A percentile compares a stretch with the other conserved stretches of the same genome.
phyloP scores from a whole-genome alignment of 2,113 vertebrate species.

The Charina bottae region DNA sequence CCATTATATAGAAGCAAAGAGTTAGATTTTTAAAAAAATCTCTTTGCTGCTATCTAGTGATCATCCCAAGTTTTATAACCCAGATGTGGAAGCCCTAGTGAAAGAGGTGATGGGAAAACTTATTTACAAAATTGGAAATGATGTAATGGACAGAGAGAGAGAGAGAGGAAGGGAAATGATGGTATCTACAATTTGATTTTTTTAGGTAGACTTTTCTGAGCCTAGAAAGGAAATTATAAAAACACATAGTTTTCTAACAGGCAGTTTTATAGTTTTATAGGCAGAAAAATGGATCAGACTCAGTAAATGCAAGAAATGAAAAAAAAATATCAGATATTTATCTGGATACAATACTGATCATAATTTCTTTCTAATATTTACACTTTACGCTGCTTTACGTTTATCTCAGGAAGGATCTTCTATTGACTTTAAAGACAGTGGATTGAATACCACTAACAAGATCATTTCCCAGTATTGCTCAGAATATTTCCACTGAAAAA shows the following conservation, averaged over 20 bases:
- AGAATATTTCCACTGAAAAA: not conserved
- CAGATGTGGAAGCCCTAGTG: not conserved
- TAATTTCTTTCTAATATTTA: not conserved
- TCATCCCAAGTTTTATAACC: not conserved
- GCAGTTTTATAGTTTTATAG: slow-evolving; percentile 33
- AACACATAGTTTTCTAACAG: not conserved
- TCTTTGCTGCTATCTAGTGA: not conserved
- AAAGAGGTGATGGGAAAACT: not conserved
- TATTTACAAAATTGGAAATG: not conserved
- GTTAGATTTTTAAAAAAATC: not conserved
- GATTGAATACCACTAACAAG: not conserved
- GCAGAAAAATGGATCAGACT: slow-evolving; percentile 61
- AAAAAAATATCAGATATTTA: slow-evolving; percentile 13
- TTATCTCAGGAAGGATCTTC: slow-evolving; percentile 47
- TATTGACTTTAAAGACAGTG: slow-evolving; percentile 41
- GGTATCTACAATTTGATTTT: slow-evolving; percentile 63
- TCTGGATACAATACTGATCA: not conserved
- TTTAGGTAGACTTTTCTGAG: slow-evolving; percentile 68
- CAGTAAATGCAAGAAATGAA: slow-evolving; percentile 46
- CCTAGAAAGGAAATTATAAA: slow-evolving; percentile 47
- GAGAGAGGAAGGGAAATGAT: slow-evolving; percentile 41
- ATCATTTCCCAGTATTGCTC: not conserved
- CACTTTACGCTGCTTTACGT: not conserved
- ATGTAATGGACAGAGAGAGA: not conserved
- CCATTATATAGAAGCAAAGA: not conserved